Conservation (phyloP, 2,888 invertebrate genomes). For the Campoplex capitator region DNA sequence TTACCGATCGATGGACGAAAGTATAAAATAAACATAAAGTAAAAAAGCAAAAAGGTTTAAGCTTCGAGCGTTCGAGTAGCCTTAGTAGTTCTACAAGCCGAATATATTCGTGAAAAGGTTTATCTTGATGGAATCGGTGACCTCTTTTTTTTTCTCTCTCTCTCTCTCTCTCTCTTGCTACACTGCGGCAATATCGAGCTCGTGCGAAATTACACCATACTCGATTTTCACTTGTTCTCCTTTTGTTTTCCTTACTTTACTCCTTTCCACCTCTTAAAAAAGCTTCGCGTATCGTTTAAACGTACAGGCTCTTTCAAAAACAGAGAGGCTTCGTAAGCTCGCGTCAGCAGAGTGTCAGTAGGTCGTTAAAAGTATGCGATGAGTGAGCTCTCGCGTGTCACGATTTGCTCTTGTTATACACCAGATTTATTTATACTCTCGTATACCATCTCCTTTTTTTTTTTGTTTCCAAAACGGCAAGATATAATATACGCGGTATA, state of each 20-base stretch:
- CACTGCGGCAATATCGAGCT: constrained; percentile 39
- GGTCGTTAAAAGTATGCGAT: background rate
- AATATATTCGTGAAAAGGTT: constrained; percentile 11
- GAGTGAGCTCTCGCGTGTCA: constrained; percentile 44
- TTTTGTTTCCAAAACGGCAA: background rate
- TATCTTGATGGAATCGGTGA: constrained; percentile 21
- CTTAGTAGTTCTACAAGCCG: background rate
- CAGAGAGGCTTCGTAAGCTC: background rate
- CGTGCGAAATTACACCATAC: constrained; percentile 8
- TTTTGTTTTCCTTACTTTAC: constrained; percentile 24
- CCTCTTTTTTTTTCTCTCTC: background rate
- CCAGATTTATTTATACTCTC: constrained; percentile 62
- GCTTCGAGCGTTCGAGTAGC: constrained; percentile 14
- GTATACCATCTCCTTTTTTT: background rate
- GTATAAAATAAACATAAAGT: background rate
- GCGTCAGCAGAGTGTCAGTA: background rate
- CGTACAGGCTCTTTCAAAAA: constrained; percentile 2
- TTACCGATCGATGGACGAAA: background rate
- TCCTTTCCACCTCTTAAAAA: background rate
- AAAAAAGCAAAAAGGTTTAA: background rate
- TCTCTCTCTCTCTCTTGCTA: background rate
- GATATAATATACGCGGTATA: background rate
- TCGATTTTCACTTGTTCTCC: constrained; percentile 23
- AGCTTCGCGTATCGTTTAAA: background rate
- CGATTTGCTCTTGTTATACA: constrained; percentile 39